phyloP scores from a whole-genome alignment of 2,888 invertebrate genomes.

The Ypsolopha scabrella region DNA sequence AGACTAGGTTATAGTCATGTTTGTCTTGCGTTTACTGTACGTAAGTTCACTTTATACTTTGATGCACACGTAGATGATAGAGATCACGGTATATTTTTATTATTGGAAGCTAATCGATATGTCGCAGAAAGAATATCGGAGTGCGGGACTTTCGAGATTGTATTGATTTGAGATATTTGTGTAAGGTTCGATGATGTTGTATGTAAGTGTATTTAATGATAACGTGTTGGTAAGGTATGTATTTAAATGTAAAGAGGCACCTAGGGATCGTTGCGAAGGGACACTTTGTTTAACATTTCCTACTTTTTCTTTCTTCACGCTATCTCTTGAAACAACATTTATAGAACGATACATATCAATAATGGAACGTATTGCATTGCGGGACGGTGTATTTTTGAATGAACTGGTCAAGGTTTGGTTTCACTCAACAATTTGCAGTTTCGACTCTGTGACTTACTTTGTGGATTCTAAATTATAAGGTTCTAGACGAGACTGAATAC shows the following conservation, averaged over 20 bases:
- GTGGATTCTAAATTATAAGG: conserved; percentile 68
- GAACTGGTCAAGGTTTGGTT: conserved; percentile 44
- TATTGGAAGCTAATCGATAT: conserved; percentile 58
- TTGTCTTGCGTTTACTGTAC: conserved; percentile 56
- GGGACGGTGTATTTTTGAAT: conserved; percentile 40
- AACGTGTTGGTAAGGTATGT: conserved; percentile 44
- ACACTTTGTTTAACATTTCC: conserved; percentile 42
- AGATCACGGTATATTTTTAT: conserved; percentile 44
- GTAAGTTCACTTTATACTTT: conserved; percentile 64
- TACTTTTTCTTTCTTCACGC: conserved; percentile 39
- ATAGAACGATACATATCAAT: conserved; percentile 67
- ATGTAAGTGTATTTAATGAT: conserved; percentile 28
- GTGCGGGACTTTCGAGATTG: conserved; percentile 39
- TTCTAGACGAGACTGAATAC: conserved; percentile 70
- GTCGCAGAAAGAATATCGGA: conserved; percentile 53
- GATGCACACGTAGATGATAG: conserved; percentile 58
- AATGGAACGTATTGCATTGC: conserved; percentile 46
- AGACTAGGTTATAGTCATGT: conserved; percentile 57
- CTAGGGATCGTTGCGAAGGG: conserved; percentile 58
- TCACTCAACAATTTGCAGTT: conserved; percentile 63
- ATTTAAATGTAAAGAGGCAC: conserved; percentile 43
- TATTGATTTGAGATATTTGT: conserved; percentile 9
- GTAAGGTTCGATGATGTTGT: conserved; percentile 17
- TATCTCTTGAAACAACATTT: conserved; percentile 40
- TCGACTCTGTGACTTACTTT: conserved; percentile 69